Conservation (phyloP, 2,113 vertebrate species). For the Ictidomys tridecemlineatus region DNA sequence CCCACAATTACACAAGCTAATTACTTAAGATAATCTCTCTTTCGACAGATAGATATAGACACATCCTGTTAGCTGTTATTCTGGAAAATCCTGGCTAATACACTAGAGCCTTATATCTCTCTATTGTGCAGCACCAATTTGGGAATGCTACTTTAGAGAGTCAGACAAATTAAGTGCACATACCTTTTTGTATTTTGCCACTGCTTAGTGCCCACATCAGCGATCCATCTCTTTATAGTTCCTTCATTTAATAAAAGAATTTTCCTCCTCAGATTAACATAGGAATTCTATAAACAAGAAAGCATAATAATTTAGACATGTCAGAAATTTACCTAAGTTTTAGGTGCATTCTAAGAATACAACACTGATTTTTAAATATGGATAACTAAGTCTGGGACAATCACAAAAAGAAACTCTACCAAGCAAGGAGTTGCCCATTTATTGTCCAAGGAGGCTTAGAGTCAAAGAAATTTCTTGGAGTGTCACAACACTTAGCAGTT, state of each 20-base stretch:
- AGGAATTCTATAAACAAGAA: constrained; percentile 68
- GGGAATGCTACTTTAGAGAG: background rate
- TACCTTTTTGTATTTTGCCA: constrained; percentile 78
- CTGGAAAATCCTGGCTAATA: background rate
- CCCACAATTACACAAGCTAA: background rate
- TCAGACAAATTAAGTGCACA: fast-evolving
- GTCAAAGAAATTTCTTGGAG: background rate
- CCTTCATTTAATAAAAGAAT: constrained; percentile 67
- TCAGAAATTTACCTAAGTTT: background rate
- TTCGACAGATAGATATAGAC: background rate
- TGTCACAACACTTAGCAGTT: background rate
- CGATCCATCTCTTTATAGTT: constrained; percentile 68
- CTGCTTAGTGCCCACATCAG: constrained; percentile 68
- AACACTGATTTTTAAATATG: background rate
- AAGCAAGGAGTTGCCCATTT: background rate
- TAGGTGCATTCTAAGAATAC: background rate
- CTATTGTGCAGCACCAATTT: background rate
- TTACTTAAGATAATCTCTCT: background rate
- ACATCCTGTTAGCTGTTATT: background rate
- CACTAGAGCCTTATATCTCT: background rate
- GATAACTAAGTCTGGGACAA: background rate
- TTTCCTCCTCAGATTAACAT: constrained; percentile 77
- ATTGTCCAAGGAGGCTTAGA: background rate
- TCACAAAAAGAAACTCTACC: background rate
- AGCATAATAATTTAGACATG: background rate